Conservation (phyloP, 2,113 vertebrate species). For the Nerophis ophidion region DNA sequence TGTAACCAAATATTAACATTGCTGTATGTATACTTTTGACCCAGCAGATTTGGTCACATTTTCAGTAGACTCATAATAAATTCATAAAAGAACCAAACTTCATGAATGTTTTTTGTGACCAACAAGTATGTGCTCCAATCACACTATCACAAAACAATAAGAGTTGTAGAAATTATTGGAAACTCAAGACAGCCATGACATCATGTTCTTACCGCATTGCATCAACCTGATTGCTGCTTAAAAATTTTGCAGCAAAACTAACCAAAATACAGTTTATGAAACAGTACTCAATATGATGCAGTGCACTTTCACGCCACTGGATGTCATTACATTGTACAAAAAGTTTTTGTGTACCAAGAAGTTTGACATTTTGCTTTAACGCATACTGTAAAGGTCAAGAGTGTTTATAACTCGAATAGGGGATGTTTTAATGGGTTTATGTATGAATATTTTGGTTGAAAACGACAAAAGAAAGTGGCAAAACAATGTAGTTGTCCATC, state of each 20-base stretch:
- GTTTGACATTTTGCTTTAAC: background rate
- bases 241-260: background rate
- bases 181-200: no score
- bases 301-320: slow-evolving; percentile 1
- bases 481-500: background rate
- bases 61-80: no score
- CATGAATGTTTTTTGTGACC: no score
- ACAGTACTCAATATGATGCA: background rate
- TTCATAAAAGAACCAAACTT: no score
- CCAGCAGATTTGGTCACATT: no score
- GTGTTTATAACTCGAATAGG: background rate
- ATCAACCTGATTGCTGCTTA: background rate
- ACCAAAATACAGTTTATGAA: background rate
- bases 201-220: background rate
- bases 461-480: no score
- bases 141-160: no score
- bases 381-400: background rate
- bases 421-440: background rate
- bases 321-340: background rate
- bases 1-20: no score
- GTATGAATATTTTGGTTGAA: background rate
- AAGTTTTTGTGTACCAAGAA: background rate
- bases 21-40: no score
- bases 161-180: no score
- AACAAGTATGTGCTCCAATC: no score